phyloP scores from a whole-genome alignment of 2,888 invertebrate species.

The Xestia xanthographa region DNA sequence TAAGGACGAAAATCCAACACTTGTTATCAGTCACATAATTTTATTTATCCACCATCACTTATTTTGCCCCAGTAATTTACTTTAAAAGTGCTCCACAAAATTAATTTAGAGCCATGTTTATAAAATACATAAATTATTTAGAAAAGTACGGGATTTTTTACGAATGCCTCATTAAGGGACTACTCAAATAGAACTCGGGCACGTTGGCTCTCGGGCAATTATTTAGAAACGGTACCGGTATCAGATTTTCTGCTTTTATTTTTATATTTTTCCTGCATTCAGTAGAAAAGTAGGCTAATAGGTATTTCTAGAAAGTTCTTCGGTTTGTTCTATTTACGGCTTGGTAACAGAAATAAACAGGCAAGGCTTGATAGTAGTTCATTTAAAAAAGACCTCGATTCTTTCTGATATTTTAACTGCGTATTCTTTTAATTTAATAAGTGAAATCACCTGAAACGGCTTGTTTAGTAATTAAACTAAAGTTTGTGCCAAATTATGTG shows the following conservation, averaged over 20 bases:
- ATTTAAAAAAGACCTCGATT: not conserved
- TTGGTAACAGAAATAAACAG: not conserved
- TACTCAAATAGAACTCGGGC: conserved; percentile 26
- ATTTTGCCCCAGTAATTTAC: conserved; percentile 37
- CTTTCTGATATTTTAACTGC: not conserved
- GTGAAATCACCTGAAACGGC: not conserved
- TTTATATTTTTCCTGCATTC: conserved; percentile 15
- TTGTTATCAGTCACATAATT: conserved; percentile 30
- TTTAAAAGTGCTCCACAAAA: conserved; percentile 27
- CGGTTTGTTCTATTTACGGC: not conserved
- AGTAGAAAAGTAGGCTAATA: conserved; percentile 12
- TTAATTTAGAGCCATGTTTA: conserved; percentile 30
- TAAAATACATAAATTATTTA: conserved; percentile 32
- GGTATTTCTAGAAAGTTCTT: not conserved
- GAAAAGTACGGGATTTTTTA: conserved; percentile 12
- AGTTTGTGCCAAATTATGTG: not conserved
- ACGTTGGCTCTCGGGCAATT: conserved; percentile 35
- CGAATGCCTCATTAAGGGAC: conserved; percentile 48
- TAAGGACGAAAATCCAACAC: conserved; percentile 11
- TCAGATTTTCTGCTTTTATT: conserved; percentile 19
- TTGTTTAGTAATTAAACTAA: not conserved
- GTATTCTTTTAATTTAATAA: not conserved
- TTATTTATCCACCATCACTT: conserved; percentile 20
- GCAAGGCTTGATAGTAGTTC: not conserved
- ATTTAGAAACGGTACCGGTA: conserved; percentile 34